A percentile compares a stretch with the other conserved stretches of the same genome.
These are phyloP conservation scores for Cynopterus sphinx DNA, from an alignment of 2,797 vertebrate species.

Conservation along the genomic window DNA sequence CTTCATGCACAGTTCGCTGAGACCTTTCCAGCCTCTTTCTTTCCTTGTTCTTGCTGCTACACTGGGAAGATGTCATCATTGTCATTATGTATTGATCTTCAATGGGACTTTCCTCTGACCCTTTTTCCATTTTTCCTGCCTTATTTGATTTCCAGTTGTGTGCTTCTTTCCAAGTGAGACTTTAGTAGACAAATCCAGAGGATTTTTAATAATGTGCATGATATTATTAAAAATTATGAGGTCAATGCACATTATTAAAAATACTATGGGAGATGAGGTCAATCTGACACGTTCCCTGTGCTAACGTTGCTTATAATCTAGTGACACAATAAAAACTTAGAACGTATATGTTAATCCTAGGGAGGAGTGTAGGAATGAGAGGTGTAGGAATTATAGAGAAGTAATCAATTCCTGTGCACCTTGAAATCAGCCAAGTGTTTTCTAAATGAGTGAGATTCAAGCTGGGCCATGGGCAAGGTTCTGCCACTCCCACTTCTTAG, in stretches of 20 bases:
- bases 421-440: neutral
- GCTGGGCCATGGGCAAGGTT: neutral
- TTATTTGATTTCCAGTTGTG: constrained; percentile 38
- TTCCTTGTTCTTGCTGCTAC: neutral
- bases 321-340: neutral
- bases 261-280: neutral
- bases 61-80: neutral
- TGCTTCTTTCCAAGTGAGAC: constrained; percentile 18
- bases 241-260: too few relatives aligned
- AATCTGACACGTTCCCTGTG: neutral
- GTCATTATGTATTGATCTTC: constrained; percentile 3
- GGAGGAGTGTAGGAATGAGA: neutral
- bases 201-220: constrained; percentile 14
- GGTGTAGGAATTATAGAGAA: neutral
- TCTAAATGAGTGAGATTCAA: neutral
- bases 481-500: neutral
- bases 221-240: too few relatives aligned
- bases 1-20: neutral
- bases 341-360: neutral
- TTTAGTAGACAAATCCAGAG: constrained; percentile 17
- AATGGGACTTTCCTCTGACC: constrained; percentile 4
- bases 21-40: neutral
- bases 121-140: neutral
- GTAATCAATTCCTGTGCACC: neutral
- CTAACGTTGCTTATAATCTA: neutral